Conservation (phyloP, 2,113 vertebrate genomes). For the Erinaceus europaeus region DNA sequence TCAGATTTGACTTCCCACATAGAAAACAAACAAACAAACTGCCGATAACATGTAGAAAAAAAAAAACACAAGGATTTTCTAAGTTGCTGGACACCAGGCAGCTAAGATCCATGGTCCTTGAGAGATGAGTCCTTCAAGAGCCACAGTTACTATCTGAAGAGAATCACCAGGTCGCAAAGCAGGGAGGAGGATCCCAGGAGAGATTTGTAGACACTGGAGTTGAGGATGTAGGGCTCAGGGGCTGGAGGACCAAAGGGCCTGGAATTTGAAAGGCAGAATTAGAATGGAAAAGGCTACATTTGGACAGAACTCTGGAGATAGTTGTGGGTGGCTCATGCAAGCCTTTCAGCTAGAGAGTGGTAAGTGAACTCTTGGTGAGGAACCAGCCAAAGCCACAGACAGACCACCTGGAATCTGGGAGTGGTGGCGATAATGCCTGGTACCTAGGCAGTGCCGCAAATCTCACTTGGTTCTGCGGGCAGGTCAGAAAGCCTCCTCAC, state of each 20-base stretch:
- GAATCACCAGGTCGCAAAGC: neutral
- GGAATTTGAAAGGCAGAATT: neutral
- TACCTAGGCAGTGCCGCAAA: too few relatives aligned
- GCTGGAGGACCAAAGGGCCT: neutral
- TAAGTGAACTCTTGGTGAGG: neutral
- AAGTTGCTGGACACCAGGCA: neutral
- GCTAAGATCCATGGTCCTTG: neutral
- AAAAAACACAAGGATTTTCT: neutral
- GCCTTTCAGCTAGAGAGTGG: neutral
- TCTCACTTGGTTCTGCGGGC: neutral
- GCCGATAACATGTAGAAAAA: neutral
- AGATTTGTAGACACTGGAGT: too few relatives aligned
- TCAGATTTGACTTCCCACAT: neutral
- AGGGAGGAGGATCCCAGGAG: neutral
- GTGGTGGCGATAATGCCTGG: neutral
- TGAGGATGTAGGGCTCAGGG: neutral
- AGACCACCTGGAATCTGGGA: neutral
- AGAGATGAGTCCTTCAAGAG: neutral
- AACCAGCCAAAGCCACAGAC: neutral
- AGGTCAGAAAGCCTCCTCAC: neutral
- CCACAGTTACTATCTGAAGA: neutral
- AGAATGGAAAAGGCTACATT: neutral
- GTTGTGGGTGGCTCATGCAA: neutral
- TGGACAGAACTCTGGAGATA: neutral
- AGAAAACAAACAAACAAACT: neutral